These are phyloP conservation scores for Bucorvus abyssinicus DNA, from an alignment of 2,797 vertebrate species.

Conservation along the genomic window DNA sequence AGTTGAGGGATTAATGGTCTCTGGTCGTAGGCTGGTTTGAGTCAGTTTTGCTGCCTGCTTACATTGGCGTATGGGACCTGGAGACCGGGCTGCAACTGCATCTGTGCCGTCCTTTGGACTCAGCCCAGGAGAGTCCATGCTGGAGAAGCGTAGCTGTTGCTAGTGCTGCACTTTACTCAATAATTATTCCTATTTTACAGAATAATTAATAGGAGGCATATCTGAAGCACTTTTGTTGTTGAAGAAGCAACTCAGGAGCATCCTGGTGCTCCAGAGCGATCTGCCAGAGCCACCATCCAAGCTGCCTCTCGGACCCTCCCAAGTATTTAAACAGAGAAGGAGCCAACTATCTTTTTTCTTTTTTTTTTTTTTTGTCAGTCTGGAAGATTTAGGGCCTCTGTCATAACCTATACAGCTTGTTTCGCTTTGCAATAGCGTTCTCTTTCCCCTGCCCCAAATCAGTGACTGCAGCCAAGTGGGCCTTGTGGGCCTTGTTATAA, in stretches of 20 bases:
- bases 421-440: not conserved
- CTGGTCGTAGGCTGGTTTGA: not conserved
- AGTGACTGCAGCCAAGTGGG: not conserved
- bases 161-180: not conserved
- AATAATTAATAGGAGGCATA: not conserved
- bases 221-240: not conserved
- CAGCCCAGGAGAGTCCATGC: not conserved
- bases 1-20: not conserved
- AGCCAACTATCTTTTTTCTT: not conserved
- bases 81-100: not conserved
- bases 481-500: not conserved
- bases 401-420: not conserved
- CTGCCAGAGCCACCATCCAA: not conserved
- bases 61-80: not conserved
- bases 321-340: not conserved
- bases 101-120: not conserved
- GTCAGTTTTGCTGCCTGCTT: not conserved
- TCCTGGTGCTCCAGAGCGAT: not conserved
- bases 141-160: not conserved
- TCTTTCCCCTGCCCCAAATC: not conserved
- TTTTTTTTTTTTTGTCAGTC: not conserved
- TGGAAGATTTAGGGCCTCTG: slow-evolving; percentile 12
- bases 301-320: not conserved
- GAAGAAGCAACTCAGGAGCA: not conserved
- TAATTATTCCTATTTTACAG: not conserved